Evolutionary conservation across 2,888 invertebrate species (phyloP).

Genomic region (Gisinianus flammeolus): DNA sequence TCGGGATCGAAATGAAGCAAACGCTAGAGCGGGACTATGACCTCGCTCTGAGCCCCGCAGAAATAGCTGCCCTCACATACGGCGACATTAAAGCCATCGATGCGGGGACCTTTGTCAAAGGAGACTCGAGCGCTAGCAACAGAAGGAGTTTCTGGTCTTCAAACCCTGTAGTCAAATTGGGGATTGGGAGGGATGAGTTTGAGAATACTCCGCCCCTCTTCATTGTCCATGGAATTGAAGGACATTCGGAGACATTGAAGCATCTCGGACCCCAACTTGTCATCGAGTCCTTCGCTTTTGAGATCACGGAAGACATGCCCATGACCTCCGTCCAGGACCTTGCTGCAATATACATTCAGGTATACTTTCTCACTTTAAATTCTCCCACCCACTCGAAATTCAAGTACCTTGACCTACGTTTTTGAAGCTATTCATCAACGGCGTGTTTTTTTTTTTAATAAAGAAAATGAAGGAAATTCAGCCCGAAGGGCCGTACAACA

Average conservation of each 20-base stretch:
- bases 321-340: background rate
- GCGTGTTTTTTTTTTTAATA: too few relatives aligned
- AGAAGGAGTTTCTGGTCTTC: background rate
- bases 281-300: background rate
- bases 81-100: constrained; percentile 26
- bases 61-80: constrained; percentile 61
- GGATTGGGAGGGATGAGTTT: background rate
- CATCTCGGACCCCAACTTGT: background rate
- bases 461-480: too few relatives aligned
- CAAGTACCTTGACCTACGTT: too few relatives aligned
- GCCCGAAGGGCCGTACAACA: too few relatives aligned
- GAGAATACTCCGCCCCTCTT: constrained; percentile 11
- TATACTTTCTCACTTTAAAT: too few relatives aligned
- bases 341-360: constrained; percentile 3
- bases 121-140: background rate
- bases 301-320: background rate
- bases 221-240: constrained; percentile 16
- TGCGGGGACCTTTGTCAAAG: constrained; percentile 16
- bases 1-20: constrained; percentile 69
- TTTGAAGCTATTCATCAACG: too few relatives aligned
- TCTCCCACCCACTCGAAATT: too few relatives aligned
- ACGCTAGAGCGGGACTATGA: constrained; percentile 65
- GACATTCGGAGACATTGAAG: background rate
- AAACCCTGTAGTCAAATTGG: background rate
- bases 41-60: constrained; percentile 64